These are phyloP conservation scores for Oikopleura vanhoeffeni DNA, from an alignment of 23 tunicate species.

Conservation along the genomic window DNA sequence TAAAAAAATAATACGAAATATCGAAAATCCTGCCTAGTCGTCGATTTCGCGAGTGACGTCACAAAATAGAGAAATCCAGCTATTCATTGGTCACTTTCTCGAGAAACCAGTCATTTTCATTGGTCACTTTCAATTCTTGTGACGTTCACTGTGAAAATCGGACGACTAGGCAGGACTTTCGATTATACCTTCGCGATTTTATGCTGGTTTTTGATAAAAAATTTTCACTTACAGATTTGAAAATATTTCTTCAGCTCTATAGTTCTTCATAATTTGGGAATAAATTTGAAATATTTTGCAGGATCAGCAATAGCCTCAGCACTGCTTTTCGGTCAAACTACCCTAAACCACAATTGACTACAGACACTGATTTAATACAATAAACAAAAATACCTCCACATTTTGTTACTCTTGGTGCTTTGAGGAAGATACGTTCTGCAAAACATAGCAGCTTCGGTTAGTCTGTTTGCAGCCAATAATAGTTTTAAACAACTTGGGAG, in stretches of 20 bases:
- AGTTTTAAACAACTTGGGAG: constrained; percentile 52
- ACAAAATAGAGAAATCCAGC: too few relatives aligned
- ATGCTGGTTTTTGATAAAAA: background rate
- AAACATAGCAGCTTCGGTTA: constrained; percentile 90
- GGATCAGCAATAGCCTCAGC: constrained; percentile 84
- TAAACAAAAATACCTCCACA: background rate
- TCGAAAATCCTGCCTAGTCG: too few relatives aligned
- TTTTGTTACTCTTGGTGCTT: constrained; percentile 18
- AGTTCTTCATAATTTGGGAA: constrained; percentile 42
- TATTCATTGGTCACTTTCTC: too few relatives aligned
- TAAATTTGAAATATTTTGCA: constrained; percentile 52
- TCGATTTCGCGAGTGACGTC: too few relatives aligned
- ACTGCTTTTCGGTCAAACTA: constrained; percentile 23
- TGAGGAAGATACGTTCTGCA: constrained; percentile 70
- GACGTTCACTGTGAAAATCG: too few relatives aligned
- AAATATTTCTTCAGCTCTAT: constrained; percentile 38
- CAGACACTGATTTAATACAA: background rate
- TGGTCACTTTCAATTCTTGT: too few relatives aligned
- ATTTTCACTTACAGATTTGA: background rate
- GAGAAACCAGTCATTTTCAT: too few relatives aligned
- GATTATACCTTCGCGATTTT: too few relatives aligned
- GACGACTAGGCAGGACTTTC: too few relatives aligned
- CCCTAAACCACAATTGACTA: background rate
- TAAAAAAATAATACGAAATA: too few relatives aligned
- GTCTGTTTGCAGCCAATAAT: constrained; percentile 38